Base-by-base conservation (phyloP, 2,797 vertebrate genomes). In the Gallirallus australis region DNA sequence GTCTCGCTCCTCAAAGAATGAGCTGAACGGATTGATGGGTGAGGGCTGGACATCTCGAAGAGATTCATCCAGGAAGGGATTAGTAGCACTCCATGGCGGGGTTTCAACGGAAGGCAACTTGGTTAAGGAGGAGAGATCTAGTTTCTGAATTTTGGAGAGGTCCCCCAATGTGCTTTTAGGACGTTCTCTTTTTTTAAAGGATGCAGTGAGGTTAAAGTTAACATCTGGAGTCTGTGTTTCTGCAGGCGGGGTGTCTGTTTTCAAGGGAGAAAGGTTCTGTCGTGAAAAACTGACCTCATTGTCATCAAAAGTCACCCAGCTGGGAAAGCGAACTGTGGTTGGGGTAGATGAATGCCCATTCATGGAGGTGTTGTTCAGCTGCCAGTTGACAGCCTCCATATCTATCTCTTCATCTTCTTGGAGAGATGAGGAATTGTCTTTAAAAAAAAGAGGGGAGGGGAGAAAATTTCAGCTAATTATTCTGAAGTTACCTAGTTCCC, bases 231-330 rank as follows among this genome's bases (percentile, higher is more conserved):
- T 65, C 60, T 96, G 96, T 87, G 96, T 77, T 75, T 94, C 79
- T 88, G 86, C 17, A 79, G 95, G 87, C 30, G 95, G 88, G 8
- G 71, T 95, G 53, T 97, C 95, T 52, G 86, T 83, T 93, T 97
- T 98, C 70, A 97, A 78, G 63, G 97, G 96, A 92, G 98, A 97
- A n/a, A 97, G 90, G 86, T 92, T 84, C 47, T 94, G 94, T 1
- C 95, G 92, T 80, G 93, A 93, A 93, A 96, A 95, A 69, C 89
- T 86, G 83, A 97, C 92, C 71, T 98, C 97, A 84, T 99, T 98
- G 88, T 99, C 99, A 72, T 99, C 99, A 94, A 99, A 99, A 82
- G 99, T 99, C 76, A 99, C 99, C 99, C 99, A 99, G 95, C 98
- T 98, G 76, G 98, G 98, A 83, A 99, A 98, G 48, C 97, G 98